Evolutionary conservation across 2,888 invertebrate genomes (phyloP), one percentile per base, ranked within the genome.

Genomic region (Hydropsyche betteni): DNA sequence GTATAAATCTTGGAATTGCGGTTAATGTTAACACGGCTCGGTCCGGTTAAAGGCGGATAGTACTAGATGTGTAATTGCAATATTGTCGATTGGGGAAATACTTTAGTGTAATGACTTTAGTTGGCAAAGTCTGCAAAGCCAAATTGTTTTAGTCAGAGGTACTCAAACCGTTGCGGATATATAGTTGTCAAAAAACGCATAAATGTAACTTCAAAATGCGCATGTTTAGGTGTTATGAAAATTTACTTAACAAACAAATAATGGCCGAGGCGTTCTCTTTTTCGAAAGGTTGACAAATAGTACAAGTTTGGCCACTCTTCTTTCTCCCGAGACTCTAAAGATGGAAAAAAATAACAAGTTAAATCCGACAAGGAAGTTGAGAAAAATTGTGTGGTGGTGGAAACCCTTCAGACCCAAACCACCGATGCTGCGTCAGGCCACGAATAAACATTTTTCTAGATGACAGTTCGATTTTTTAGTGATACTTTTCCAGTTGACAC

Each of bases 11-110:
- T n/a, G 64, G 34, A 34, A 36, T 36, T 36, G 36, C 64, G 64
- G 64, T 64, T 64, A 64, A 64, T 64, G 34, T 64, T 64, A 61
- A 64, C 64, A 64, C 64, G 34, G 33, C 34, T 64, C 64, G 34
- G 34, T 64, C 36, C 64, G 64, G n/a, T 24, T 7, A n/a, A 8
- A 16, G 34, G 55, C 50, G 33, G 55, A 58, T 36, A 38, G 16
- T 24, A 68, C 33, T 50, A 68, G 68, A 74, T 68, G 68, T 68
- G 74, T 74, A 74, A 74, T 74, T 74, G 68, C 74, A 74, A 74
- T 74, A 74, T 52, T 74, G 74, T 69, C 69, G 74, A 74, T 74
- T 74, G 74, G 74, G 53, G 68, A 74, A 74, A 74, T 74, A 74
- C 74, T 74, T 74, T 74, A 36, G 53, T 36, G 74, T 74, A 74